phyloP scores from a whole-genome alignment of 2,113 vertebrate genomes.

The Tricholaema leucomelas region DNA sequence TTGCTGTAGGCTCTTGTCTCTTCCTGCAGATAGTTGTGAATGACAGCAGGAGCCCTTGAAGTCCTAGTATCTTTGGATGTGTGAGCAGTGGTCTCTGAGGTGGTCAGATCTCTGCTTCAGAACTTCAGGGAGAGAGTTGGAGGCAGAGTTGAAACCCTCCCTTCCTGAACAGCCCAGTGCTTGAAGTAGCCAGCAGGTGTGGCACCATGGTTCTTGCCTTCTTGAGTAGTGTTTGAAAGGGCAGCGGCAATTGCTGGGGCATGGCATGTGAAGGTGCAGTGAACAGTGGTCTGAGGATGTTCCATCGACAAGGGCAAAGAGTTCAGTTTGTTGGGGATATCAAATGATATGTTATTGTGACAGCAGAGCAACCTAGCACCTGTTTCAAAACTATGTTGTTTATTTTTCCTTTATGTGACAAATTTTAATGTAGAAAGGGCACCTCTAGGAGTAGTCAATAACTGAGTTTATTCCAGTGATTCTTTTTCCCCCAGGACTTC shows the following conservation, averaged over 20 bases:
- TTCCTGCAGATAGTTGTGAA: neutral
- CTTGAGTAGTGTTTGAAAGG: neutral
- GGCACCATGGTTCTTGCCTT: accelerated
- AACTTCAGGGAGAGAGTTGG: neutral
- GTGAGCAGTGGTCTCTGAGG: neutral
- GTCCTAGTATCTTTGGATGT: accelerated
- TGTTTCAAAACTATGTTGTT: neutral
- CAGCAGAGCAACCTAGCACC: neutral
- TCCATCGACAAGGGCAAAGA: neutral
- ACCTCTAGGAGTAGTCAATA: neutral
- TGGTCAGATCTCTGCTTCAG: neutral
- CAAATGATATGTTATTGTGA: neutral
- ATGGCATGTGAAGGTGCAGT: accelerated
- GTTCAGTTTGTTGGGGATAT: neutral
- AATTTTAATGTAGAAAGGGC: neutral
- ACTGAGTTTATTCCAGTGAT: neutral
- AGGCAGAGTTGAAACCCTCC: neutral
- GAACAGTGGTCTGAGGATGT: neutral
- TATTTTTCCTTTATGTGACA: neutral
- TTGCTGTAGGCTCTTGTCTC: neutral
- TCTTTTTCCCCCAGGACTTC: neutral
- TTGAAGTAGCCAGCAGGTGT: accelerated
- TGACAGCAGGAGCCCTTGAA: neutral
- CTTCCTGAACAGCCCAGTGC: accelerated
- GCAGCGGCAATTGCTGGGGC: neutral